These are phyloP conservation scores for Dicerorhinus sumatrensis DNA, from an alignment of 2,113 vertebrate genomes.

Conservation along the genomic window DNA sequence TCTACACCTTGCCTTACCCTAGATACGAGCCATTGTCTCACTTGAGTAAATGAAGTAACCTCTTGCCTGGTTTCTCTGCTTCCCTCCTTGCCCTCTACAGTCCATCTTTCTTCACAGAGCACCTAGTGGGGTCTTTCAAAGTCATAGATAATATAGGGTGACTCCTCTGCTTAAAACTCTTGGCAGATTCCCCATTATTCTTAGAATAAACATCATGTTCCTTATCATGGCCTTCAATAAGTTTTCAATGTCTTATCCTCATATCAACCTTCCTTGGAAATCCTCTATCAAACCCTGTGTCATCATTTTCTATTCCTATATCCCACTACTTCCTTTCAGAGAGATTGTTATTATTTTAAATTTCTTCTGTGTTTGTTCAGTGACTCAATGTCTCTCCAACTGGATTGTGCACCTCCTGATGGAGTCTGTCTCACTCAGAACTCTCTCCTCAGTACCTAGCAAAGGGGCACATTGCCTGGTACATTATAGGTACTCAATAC, in stretches of 20 bases:
- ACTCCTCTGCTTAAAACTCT: neutral
- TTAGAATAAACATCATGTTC: neutral
- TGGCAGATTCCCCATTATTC: no score
- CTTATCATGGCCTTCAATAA: neutral
- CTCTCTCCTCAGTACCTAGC: neutral
- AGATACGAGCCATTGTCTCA: neutral
- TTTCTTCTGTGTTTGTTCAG: neutral
- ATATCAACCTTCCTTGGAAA: neutral
- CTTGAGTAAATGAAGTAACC: no score
- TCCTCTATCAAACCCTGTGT: neutral
- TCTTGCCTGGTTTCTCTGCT: neutral
- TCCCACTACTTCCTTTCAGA: neutral
- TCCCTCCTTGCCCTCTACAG: neutral
- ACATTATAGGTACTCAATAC: rapidly evolving
- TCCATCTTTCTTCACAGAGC: no score
- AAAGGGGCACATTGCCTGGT: rapidly evolving
- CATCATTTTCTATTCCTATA: neutral
- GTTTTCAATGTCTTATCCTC: neutral
- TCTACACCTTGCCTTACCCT: neutral
- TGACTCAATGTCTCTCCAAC: neutral
- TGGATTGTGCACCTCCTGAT: neutral
- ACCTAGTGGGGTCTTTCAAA: neutral
- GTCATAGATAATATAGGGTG: neutral
- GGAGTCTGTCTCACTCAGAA: neutral
- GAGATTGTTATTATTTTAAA: neutral